Evolutionary conservation across 2,888 invertebrate species (phyloP), one percentile per base, ranked within the genome.

Genomic region (Parnassius mnemosyne): DNA sequence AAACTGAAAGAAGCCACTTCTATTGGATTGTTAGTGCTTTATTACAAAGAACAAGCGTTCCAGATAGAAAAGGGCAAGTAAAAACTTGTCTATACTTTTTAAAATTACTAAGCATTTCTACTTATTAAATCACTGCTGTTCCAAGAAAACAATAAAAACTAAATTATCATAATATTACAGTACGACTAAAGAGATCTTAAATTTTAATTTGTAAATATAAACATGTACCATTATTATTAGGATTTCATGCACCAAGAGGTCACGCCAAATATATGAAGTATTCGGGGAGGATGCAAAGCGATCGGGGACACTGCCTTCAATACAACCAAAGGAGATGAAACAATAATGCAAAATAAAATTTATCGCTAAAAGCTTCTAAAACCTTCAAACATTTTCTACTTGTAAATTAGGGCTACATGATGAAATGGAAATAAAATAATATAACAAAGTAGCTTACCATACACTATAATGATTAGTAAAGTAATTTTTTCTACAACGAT

Each of bases 291-390:
- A 92, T 91, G 90, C 91, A 91, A 91, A 92, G 91, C 91, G 81
- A 85, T 88, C 89, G 89, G 91, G 91, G 91, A 89, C 90, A 90
- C 90, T 91, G 91, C 90, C 89, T 91, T 89, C 89, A 90, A 86
- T 88, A 85, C 85, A 90, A 89, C 83, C 88, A 88, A 86, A 89
- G 87, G 89, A 89, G 89, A 85, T 84, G 75, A 75, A 75, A 77
- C 76, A 78, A 79, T 53, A 75, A 81, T 79, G 81, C 79, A 81
- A 86, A 34, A 87, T 70, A 78, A 82, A 84, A 83, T 80, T 85
- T 79, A 77, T 82, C 82, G 83, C 80, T 80, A 79, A 71, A 78
- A 72, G 74, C 84, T 87, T 83, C 80, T 66, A 79, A 20, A 77
- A 77, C 74, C 75, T 79, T 70, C 76, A 80, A 67, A 71, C 81